These are phyloP conservation scores for Rotaria magnacalcarata DNA, from an alignment of 2,888 invertebrate species.

Conservation along the genomic window DNA sequence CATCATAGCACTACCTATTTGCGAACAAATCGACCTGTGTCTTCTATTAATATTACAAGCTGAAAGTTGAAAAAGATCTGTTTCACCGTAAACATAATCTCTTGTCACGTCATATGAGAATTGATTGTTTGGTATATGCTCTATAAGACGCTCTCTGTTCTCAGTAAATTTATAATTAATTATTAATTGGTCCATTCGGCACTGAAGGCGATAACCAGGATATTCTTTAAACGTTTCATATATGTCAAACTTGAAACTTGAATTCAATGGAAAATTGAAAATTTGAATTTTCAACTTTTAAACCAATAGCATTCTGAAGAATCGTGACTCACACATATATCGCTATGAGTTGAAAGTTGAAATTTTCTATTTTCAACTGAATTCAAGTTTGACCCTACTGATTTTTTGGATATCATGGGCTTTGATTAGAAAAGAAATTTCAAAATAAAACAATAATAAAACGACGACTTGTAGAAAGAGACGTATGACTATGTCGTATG, in stretches of 20 bases:
- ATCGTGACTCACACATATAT: too few relatives aligned
- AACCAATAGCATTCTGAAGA: too few relatives aligned
- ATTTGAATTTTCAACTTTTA: too few relatives aligned
- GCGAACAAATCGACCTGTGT: background rate
- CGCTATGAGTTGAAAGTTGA: too few relatives aligned
- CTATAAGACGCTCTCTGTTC: accelerated
- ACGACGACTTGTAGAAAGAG: too few relatives aligned
- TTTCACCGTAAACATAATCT: background rate
- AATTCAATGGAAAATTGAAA: too few relatives aligned
- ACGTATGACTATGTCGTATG: background rate
- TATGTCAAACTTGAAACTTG: too few relatives aligned
- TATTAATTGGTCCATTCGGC: background rate
- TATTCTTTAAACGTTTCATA: background rate
- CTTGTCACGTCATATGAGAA: background rate
- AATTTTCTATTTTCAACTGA: too few relatives aligned
- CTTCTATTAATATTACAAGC: background rate
- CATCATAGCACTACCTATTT: background rate
- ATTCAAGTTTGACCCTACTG: background rate
- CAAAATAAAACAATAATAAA: too few relatives aligned
- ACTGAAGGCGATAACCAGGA: background rate
- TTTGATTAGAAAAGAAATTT: too few relatives aligned
- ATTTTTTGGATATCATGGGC: too few relatives aligned
- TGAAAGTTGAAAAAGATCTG: background rate
- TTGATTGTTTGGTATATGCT: background rate
- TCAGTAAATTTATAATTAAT: background rate